A percentile compares a stretch with the other conserved stretches of the same genome.
These are phyloP conservation scores for Meta bourneti DNA, from an alignment of 2,888 invertebrate genomes.

Conservation along the genomic window DNA sequence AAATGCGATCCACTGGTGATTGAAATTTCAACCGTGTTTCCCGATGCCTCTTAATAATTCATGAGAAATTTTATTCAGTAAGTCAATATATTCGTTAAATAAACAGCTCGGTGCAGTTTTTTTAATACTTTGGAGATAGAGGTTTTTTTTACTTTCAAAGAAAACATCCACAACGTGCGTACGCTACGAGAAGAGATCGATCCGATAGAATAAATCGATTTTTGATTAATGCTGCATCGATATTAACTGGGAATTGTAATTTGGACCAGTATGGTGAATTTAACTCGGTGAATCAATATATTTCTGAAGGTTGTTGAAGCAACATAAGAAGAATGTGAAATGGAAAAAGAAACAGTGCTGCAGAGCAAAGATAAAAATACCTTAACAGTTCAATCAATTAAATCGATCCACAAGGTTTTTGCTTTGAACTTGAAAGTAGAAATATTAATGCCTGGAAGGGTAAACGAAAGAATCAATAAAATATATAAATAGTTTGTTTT, in stretches of 20 bases:
- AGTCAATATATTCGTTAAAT: constrained; percentile 39
- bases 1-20: constrained; percentile 9
- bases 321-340: no score
- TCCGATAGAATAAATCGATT: background rate
- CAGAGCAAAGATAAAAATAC: no score
- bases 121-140: background rate
- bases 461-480: no score
- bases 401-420: no score
- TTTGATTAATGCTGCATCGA: background rate
- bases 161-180: background rate
- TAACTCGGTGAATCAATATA: no score
- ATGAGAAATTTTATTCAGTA: constrained; percentile 30
- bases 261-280: no score
- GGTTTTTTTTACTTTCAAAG: background rate
- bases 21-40: constrained; percentile 25
- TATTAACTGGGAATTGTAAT: background rate
- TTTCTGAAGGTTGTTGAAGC: no score
- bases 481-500: no score
- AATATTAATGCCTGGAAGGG: no score
- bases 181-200: background rate
- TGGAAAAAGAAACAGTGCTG: no score
- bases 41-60: constrained; percentile 27
- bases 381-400: no score
- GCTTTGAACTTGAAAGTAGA: no score
- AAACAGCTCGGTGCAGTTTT: constrained; percentile 5